phyloP scores from a whole-genome alignment of 2,113 vertebrate species.

The Probosciger aterrimus region DNA sequence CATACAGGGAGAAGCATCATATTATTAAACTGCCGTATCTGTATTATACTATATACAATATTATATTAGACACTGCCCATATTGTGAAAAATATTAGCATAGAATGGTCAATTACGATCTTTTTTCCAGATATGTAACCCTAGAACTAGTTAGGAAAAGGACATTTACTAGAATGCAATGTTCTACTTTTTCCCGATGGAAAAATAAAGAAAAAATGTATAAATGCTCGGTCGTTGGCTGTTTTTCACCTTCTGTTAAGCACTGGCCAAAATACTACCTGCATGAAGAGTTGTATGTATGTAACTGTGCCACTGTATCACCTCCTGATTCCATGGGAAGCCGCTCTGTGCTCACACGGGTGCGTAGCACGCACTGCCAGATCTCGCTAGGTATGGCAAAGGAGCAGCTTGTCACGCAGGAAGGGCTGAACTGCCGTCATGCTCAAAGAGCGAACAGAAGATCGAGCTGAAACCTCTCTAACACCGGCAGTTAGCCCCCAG shows the following conservation, averaged over 20 bases:
- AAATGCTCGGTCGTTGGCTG: background rate
- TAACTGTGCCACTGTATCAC: background rate
- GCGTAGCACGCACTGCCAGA: accelerated
- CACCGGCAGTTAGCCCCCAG: background rate
- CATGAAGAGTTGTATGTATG: accelerated
- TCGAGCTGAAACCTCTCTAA: accelerated
- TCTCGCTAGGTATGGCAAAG: accelerated
- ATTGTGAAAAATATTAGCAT: background rate
- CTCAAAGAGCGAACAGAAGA: background rate
- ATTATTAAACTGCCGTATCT: background rate
- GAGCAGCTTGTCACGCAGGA: background rate
- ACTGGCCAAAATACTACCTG: background rate
- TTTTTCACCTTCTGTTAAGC: background rate
- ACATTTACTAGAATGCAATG: background rate
- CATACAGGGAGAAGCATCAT: background rate
- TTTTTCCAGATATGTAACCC: background rate
- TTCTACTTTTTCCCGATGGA: background rate
- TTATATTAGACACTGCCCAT: background rate
- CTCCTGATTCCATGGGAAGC: background rate
- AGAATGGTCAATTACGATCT: background rate
- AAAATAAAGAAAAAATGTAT: background rate
- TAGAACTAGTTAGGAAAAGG: background rate
- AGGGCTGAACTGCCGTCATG: accelerated
- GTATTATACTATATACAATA: background rate
- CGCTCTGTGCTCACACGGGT: background rate